Evolutionary conservation across 2,888 invertebrate species (phyloP), one percentile per base, ranked within the genome.

Genomic region (Hypomecis punctinalis): DNA sequence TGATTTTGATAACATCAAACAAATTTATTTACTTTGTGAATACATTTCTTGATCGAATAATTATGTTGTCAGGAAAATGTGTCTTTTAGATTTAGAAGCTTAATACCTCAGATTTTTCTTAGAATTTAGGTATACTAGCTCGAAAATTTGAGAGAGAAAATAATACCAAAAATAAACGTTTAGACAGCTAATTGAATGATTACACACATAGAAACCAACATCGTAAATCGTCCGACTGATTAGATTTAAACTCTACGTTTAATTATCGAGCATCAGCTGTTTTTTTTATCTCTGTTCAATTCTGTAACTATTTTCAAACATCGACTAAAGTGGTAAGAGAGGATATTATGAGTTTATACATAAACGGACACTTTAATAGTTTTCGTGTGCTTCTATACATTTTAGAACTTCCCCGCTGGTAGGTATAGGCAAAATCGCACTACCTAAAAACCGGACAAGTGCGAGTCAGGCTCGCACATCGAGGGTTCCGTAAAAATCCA

Each of bases 21-120:
- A 66, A 13, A 55, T 69, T 69, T 33, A 48, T 66, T 63, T 65
- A 69, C 55, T 51, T 60, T 60, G 43, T 35, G 53, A 48, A 48
- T 51, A 48, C 64, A 60, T 54, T 67, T 67, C 51, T 54, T 61
- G 55, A 66, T 56, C 43, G 35, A n/a, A 52, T 53, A 67, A 68
- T 63, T 66, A 68, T 55, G 52, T 47, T 68, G 70, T 66, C 68
- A 70, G 45, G 56, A 66, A 71, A 70, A 64, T 23, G 55, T n/a
- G 43, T 59, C 58, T 64, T 36, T 51, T 55, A 23, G 23, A 3
- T 23, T 55, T 13, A 23, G 23, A 49, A 42, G 13, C 13, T 45
- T 40, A 39, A 62, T 10, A 6, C n/a, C 33, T 35, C 35, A 8
- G 1, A 33, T 37, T 6, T 47, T 11, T 40, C 40, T 40, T 8